A percentile compares a stretch with the other conserved stretches of the same genome.
phyloP scores from a whole-genome alignment of 1,140 invertebrate genomes.

The Bacillus rossius region DNA sequence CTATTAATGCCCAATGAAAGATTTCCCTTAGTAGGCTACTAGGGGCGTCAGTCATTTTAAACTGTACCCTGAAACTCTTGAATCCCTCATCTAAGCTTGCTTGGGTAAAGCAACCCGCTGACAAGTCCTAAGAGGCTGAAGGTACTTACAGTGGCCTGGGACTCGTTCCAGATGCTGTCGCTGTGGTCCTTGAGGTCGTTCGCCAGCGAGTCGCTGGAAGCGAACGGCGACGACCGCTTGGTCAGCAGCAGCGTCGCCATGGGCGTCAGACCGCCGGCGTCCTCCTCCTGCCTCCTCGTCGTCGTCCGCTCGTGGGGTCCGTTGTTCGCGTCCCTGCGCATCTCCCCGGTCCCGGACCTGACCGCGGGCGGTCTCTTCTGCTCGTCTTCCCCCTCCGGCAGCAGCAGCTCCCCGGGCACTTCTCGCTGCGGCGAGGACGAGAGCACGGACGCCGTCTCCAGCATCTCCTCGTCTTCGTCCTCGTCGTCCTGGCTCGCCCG shows the following conservation, averaged over 20 bases:
- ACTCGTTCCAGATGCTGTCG: slow-evolving; percentile 80
- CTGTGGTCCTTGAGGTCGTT: slow-evolving; percentile 74
- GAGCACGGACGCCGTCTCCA: not conserved
- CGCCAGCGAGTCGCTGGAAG: slow-evolving; percentile 71
- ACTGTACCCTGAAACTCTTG: too few relatives aligned
- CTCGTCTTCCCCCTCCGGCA: not conserved
- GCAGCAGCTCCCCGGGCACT: too few relatives aligned
- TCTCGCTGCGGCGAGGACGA: too few relatives aligned
- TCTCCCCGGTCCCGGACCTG: not conserved
- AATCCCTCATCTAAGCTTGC: too few relatives aligned
- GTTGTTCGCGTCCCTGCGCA: not conserved
- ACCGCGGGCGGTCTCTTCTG: not conserved
- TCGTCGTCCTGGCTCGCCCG: slow-evolving; percentile 4
- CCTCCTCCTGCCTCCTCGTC: not conserved
- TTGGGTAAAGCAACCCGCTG: too few relatives aligned
- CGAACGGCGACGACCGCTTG: slow-evolving; percentile 57
- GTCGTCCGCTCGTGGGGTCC: not conserved
- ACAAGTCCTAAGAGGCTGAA: too few relatives aligned
- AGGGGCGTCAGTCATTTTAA: too few relatives aligned
- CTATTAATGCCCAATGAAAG: too few relatives aligned
- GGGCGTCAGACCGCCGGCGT: not conserved
- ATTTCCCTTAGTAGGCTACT: too few relatives aligned
- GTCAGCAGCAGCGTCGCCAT: not conserved
- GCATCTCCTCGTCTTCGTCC: slow-evolving; percentile 3
- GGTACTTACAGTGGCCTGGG: slow-evolving; percentile 57